A percentile compares a stretch with the other conserved stretches of the same genome.
phyloP scores from a whole-genome alignment of 2,888 invertebrate species.

The Carabus problematicus region DNA sequence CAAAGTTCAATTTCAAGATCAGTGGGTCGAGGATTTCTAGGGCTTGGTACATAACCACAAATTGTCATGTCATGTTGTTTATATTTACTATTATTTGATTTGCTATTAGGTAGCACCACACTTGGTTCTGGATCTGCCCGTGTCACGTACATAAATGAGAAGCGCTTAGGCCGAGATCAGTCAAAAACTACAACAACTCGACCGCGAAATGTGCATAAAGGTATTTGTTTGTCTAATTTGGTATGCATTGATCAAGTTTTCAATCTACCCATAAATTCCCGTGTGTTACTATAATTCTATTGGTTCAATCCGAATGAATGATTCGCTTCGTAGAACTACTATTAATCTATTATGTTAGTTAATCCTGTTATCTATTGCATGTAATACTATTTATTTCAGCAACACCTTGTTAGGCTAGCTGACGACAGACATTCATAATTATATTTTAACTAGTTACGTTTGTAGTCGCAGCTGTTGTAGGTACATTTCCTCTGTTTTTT shows the following conservation, averaged over 20 bases:
- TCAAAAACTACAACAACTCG: slow-evolving; percentile 52
- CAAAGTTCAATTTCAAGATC: slow-evolving; percentile 56
- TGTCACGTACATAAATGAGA: slow-evolving; percentile 58
- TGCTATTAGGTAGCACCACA: slow-evolving; percentile 46
- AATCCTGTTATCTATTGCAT: no score
- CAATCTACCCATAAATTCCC: no score
- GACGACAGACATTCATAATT: no score
- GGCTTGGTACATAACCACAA: slow-evolving; percentile 34
- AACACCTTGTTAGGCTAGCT: no score
- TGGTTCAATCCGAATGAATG: no score
- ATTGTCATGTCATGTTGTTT: background rate
- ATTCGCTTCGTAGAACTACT: no score
- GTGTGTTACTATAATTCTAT: no score
- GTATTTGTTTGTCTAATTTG: no score
- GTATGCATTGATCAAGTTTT: slow-evolving; percentile 43
- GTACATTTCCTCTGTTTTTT: slow-evolving; percentile 45
- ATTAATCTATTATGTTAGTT: no score
- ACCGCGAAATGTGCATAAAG: slow-evolving; percentile 59
- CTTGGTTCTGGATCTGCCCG: slow-evolving; percentile 51
- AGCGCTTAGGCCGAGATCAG: slow-evolving; percentile 52
- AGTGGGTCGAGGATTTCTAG: slow-evolving; percentile 36
- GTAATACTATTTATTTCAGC: no score
- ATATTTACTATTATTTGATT: slow-evolving; percentile 44
- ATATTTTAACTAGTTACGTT: no score
- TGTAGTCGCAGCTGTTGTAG: no score